phyloP scores from a whole-genome alignment of 2,113 vertebrate genomes.

The Mohoua ochrocephala region DNA sequence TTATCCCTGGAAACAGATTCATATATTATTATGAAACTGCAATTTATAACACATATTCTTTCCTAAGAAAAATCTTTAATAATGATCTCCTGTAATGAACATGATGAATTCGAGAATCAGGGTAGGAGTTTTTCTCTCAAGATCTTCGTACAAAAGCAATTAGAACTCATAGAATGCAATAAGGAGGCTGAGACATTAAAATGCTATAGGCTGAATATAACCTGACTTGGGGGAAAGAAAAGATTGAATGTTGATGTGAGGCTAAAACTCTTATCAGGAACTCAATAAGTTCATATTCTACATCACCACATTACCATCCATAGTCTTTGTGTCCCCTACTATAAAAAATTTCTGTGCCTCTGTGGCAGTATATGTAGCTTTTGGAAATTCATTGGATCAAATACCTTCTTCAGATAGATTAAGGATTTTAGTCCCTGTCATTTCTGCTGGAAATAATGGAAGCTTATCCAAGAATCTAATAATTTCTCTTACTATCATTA shows the following conservation, averaged over 20 bases:
- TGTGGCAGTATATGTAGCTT: not conserved
- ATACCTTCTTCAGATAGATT: not conserved
- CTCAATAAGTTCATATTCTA: not conserved
- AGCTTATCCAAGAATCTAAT: not conserved
- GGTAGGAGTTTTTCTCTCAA: conserved; percentile 35
- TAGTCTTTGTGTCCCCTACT: not conserved
- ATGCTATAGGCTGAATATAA: not conserved
- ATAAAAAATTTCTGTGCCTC: not conserved
- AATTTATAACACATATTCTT: conserved; percentile 61
- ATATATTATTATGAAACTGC: conserved; percentile 63
- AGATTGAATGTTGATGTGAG: not conserved
- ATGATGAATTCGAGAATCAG: conserved; percentile 65
- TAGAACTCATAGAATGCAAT: not conserved
- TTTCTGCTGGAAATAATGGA: not conserved
- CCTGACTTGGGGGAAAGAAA: not conserved
- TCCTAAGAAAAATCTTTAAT: conserved; percentile 69
- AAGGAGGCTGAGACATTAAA: not conserved
- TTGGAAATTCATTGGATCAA: not conserved
- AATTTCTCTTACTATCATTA: not conserved
- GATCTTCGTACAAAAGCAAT: conserved; percentile 35
- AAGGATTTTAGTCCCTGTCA: not conserved
- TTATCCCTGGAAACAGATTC: conserved; percentile 63
- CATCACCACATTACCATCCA: not conserved
- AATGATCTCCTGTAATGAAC: conserved; percentile 66
- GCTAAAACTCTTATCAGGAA: not conserved